Base-by-base conservation (phyloP, 1,140 invertebrate genomes). In the Drosophila ironensis region DNA sequence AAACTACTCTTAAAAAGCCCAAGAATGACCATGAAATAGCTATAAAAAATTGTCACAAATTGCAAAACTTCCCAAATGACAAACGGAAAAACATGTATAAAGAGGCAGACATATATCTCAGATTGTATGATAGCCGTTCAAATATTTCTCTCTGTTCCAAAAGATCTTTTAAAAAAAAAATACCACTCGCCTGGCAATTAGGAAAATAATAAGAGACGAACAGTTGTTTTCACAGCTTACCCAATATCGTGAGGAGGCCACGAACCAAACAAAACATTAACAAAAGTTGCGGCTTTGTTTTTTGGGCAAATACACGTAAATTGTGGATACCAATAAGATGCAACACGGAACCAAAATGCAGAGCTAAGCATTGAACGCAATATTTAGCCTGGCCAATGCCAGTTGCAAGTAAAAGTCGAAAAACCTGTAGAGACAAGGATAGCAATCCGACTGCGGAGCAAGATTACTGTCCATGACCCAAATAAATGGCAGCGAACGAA, bases 341-440 rank as follows among this genome's bases (percentile, higher is more conserved):
- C 41, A 46, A 80, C 64, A 78, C 80, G 80, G 80, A 84, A 84
- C 74, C 78, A 59, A 69, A 57, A 51, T 50, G 35, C 6, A 35
- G 8, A 45, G 11, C 9, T 20, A 30, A 25, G 28, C 38, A 42
- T 38, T 9, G 0, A 30, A 2, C n/a, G 16, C 17, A 28, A 30
- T 20, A 46, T 2, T 24, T 11, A 16, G 35, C 41, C 38, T 42
- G 56, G 51, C 57, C 50, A 61, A 52, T 66, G 69, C 52, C 42
- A 67, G 69, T 59, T 56, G 77, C 80, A 84, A 84, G 78, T 84
- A 84, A 84, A 84, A 84, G 78, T 84, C 78, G 78, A 84, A 84
- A 86, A 86, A 84, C 78, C 78, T 86, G 78, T 86, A 74, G 37
- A 73, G 56, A 30, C 28, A 37, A 7, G 12, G 12, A 27, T 30